Percentiles rank a stretch among this genome's conserved stretches.
These are phyloP conservation scores for Charanyca ferruginea DNA, from an alignment of 2,888 invertebrate genomes.

Conservation along the genomic window DNA sequence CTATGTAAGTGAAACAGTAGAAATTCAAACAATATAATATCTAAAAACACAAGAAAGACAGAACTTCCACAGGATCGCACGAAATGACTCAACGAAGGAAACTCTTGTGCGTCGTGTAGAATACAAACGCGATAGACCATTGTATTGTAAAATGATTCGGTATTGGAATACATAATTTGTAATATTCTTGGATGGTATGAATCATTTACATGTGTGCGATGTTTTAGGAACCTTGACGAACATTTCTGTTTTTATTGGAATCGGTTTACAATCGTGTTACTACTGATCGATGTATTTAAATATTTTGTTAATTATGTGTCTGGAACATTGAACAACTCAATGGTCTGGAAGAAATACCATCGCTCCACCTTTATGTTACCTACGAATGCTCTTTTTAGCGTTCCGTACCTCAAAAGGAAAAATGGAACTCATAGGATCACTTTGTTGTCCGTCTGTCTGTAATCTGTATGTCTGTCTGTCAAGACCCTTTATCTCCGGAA, in stretches of 20 bases:
- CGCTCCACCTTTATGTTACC: no score
- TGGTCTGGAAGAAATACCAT: no score
- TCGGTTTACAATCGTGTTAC: background rate
- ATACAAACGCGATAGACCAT: constrained; percentile 74
- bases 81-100: constrained; percentile 79
- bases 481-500: no score
- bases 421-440: no score
- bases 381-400: no score
- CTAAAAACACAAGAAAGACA: constrained; percentile 37
- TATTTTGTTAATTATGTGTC: no score
- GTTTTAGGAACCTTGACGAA: constrained; percentile 57
- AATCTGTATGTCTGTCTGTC: no score
- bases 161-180: constrained; percentile 71
- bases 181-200: constrained; percentile 69
- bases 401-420: no score
- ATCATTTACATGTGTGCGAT: constrained; percentile 63
- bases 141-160: constrained; percentile 76
- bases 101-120: constrained; percentile 70
- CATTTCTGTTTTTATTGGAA: constrained; percentile 8
- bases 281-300: background rate
- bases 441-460: no score
- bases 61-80: constrained; percentile 35
- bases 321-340: no score
- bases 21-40: background rate
- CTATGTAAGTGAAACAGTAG: background rate